Conservation (phyloP, 2,113 vertebrate genomes). For the Xenopus borealis region DNA sequence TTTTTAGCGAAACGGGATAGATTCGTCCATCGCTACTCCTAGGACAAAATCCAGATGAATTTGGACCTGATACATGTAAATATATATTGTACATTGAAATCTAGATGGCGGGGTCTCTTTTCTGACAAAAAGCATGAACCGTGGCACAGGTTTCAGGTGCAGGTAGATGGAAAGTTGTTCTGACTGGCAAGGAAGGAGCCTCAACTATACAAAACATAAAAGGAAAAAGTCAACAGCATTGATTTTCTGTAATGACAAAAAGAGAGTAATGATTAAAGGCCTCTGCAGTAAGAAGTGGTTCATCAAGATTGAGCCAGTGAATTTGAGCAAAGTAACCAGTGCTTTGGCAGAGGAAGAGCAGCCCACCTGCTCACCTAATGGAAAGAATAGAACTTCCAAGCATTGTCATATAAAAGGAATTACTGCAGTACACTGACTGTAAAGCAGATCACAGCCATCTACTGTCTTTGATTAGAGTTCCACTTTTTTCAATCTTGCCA, state of each 20-base stretch:
- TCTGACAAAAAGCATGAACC: too few relatives aligned
- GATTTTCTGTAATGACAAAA: conserved; percentile 21
- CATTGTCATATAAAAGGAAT: conserved; percentile 20
- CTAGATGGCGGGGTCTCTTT: too few relatives aligned
- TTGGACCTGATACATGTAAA: too few relatives aligned
- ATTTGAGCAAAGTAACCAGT: not conserved
- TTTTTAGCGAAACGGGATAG: too few relatives aligned
- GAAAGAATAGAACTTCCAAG: not conserved
- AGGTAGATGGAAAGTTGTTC: not conserved
- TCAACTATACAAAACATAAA: too few relatives aligned
- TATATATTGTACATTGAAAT: too few relatives aligned
- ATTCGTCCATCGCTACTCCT: too few relatives aligned
- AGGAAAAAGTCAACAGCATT: conserved; percentile 21
- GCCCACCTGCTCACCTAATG: not conserved
- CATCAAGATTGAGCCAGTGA: conserved; percentile 12
- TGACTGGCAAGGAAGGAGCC: not conserved
- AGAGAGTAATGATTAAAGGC: conserved; percentile 37
- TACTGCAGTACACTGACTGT: conserved; percentile 9
- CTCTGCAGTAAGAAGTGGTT: conserved; percentile 19
- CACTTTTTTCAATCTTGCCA: not conserved
- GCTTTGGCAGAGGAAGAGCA: not conserved
- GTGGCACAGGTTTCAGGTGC: not conserved
- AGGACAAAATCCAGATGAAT: too few relatives aligned
- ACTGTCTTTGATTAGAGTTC: conserved; percentile 21
- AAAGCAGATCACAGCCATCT: conserved; percentile 16